Percentiles rank a stretch among this genome's conserved stretches.
Evolutionary conservation across 2,888 invertebrate species (phyloP).

Genomic region (Macaria liturata): DNA sequence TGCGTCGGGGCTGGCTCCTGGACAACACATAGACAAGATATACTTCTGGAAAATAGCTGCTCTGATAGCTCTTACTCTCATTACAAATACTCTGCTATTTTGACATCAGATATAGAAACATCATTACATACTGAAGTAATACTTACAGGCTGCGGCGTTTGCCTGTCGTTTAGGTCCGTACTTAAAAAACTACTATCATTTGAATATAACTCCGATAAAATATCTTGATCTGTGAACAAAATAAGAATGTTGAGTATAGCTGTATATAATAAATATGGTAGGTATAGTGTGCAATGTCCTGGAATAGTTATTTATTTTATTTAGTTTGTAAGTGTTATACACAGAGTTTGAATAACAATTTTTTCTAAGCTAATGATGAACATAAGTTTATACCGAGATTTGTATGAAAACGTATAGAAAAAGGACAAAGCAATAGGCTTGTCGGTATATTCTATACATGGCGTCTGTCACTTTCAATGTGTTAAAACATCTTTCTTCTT

Average conservation of each 20-base stretch:
- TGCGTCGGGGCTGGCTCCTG: constrained; percentile 58
- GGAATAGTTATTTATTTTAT: neutral
- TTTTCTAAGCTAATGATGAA: too few relatives aligned
- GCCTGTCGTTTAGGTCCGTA: constrained; percentile 77
- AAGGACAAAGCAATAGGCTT: too few relatives aligned
- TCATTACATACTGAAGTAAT: constrained; percentile 19
- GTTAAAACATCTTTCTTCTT: too few relatives aligned
- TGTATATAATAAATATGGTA: neutral
- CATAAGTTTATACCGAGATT: too few relatives aligned
- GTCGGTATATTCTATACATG: too few relatives aligned
- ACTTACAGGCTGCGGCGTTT: constrained; percentile 79
- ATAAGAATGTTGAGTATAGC: neutral
- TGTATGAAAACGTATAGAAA: too few relatives aligned
- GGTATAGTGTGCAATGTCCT: too few relatives aligned
- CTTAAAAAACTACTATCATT: constrained; percentile 63
- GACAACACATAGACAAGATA: constrained; percentile 4
- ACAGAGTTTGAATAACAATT: too few relatives aligned
- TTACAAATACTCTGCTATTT: too few relatives aligned
- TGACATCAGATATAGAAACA: neutral
- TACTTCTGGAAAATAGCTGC: too few relatives aligned
- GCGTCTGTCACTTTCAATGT: too few relatives aligned
- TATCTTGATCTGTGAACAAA: constrained; percentile 75
- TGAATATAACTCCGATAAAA: constrained; percentile 71
- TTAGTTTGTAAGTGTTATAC: neutral
- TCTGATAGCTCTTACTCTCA: too few relatives aligned